phyloP scores from a whole-genome alignment of 2,888 invertebrate species.

The Heliothis peltigera region DNA sequence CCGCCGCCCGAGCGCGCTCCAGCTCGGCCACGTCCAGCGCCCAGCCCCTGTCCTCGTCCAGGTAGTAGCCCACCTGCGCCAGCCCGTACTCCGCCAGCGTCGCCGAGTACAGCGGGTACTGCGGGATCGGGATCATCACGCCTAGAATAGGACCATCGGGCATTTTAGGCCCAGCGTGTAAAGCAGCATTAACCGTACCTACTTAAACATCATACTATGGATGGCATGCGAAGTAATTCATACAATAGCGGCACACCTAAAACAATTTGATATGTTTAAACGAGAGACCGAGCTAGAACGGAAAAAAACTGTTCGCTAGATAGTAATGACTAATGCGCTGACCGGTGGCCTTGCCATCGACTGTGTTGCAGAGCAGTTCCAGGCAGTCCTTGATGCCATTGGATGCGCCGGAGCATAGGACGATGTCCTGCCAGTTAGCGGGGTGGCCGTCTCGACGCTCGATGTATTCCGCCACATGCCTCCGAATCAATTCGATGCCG shows the following conservation, averaged over 20 bases:
- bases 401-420: constrained; percentile 97
- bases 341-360: constrained; percentile 90
- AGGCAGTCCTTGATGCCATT: constrained; percentile 97
- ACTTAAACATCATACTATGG: too few species aligned
- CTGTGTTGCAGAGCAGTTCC: constrained; percentile 91
- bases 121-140: constrained; percentile 99
- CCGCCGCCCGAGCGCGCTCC: constrained; percentile 92
- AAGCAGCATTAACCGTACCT: too few species aligned
- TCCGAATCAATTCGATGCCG: constrained; percentile 96
- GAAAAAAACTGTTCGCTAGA: too few species aligned
- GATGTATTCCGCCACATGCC: constrained; percentile 97
- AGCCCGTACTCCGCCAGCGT: constrained; percentile 97
- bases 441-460: constrained; percentile 94
- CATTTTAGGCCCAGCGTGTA: too few species aligned
- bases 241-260: too few species aligned
- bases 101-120: constrained; percentile 99
- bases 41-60: constrained; percentile 97
- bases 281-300: too few species aligned
- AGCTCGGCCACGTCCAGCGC: constrained; percentile 94
- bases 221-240: too few species aligned
- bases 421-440: constrained; percentile 93
- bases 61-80: constrained; percentile 95
- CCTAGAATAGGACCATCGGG: constrained; percentile 87
- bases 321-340: background rate
- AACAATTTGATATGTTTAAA: too few species aligned